A percentile compares a stretch with the other conserved stretches of the same genome.
phyloP scores from a whole-genome alignment of 2,797 vertebrate species.

The Lepus oiostolus region DNA sequence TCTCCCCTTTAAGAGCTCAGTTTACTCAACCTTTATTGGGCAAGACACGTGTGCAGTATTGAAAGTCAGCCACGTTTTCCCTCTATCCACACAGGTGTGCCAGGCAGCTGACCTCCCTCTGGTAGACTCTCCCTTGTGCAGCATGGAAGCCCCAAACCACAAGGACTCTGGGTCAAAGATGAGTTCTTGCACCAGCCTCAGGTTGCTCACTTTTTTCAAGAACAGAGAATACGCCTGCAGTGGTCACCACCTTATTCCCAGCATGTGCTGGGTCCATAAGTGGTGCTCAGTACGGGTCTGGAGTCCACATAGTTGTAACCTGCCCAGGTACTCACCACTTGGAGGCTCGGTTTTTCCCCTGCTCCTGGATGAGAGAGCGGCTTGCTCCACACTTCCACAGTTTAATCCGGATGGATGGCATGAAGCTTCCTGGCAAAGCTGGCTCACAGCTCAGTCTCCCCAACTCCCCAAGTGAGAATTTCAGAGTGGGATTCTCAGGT shows the following conservation, averaged over 20 bases:
- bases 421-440: not conserved
- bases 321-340: too few relatives aligned
- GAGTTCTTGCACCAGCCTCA: not conserved
- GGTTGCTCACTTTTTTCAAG: not conserved
- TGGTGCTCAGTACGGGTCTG: not conserved
- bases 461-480: not conserved
- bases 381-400: not conserved
- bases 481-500: not conserved
- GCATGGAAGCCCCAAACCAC: not conserved
- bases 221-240: accelerated
- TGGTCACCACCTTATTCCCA: not conserved
- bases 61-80: not conserved
- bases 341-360: not conserved
- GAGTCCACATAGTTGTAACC: not conserved
- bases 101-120: not conserved
- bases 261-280: not conserved
- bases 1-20: not conserved
- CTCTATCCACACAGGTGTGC: not conserved
- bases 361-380: not conserved
- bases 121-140: not conserved
- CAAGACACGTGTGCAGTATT: not conserved
- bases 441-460: not conserved
- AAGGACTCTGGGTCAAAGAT: not conserved
- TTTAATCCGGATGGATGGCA: not conserved
- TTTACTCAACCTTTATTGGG: not conserved